Evolutionary conservation across 1,140 invertebrate genomes (phyloP).

Genomic region (Papilio xuthus): DNA sequence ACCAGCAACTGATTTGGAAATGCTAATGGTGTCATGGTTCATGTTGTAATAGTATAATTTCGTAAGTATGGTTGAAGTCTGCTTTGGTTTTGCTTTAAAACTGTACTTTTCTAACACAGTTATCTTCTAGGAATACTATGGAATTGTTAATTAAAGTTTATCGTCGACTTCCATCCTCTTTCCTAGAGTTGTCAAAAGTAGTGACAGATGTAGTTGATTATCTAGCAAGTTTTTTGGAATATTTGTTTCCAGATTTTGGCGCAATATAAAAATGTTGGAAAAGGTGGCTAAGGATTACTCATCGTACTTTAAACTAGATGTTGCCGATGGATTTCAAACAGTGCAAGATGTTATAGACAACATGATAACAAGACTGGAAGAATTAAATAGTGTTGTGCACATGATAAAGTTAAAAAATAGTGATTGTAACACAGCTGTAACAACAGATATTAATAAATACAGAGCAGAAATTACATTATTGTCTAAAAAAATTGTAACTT

Average conservation of each 20-base stretch:
- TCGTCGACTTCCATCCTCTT: slow-evolving; percentile 57
- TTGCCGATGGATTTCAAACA: slow-evolving; percentile 71
- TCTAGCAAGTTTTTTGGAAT: slow-evolving; percentile 64
- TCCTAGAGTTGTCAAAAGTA: slow-evolving; percentile 67
- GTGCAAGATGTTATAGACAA: slow-evolving; percentile 80
- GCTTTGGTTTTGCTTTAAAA: slow-evolving; percentile 5
- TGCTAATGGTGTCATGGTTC: slow-evolving; percentile 50
- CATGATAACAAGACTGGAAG: slow-evolving; percentile 80
- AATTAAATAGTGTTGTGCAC: slow-evolving; percentile 77
- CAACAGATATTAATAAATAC: slow-evolving; percentile 71
- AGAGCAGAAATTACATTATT: slow-evolving; percentile 70
- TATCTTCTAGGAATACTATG: slow-evolving; percentile 47
- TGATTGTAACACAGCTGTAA: slow-evolving; percentile 63
- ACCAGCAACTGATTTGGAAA: slow-evolving; percentile 1
- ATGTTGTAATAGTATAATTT: slow-evolving; percentile 36
- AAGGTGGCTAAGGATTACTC: slow-evolving; percentile 72
- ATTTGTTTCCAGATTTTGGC: slow-evolving; percentile 74
- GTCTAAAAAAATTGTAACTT: slow-evolving; percentile 71
- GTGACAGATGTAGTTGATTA: slow-evolving; percentile 68
- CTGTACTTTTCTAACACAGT: not conserved
- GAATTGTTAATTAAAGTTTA: slow-evolving; percentile 66
- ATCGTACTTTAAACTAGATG: slow-evolving; percentile 76
- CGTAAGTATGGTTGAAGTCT: slow-evolving; percentile 19
- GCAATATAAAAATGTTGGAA: slow-evolving; percentile 67
- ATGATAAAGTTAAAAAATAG: slow-evolving; percentile 75